phyloP scores from a whole-genome alignment of 2,797 vertebrate species.

The Phoebastria nigripes region DNA sequence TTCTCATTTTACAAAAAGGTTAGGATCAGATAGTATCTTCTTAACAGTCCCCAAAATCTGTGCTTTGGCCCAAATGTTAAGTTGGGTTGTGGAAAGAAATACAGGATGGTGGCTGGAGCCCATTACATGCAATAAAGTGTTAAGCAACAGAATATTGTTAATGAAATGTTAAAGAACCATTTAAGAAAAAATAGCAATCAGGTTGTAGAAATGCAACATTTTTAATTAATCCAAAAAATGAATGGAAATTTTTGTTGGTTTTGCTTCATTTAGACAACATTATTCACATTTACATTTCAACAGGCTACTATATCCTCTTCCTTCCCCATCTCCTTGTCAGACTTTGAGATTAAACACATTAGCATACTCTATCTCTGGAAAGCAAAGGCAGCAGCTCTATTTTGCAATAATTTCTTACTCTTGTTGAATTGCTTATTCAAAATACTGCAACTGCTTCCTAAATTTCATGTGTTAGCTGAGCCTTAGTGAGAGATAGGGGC shows the following conservation, averaged over 20 bases:
- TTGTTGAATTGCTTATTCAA: background rate
- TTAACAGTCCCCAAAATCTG: background rate
- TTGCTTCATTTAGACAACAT: background rate
- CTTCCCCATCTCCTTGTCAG: constrained; percentile 4
- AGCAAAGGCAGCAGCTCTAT: background rate
- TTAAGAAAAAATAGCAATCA: background rate
- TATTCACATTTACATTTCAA: constrained; percentile 11
- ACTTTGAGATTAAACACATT: constrained; percentile 18
- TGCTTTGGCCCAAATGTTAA: background rate
- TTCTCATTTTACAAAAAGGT: background rate
- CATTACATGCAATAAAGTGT: background rate
- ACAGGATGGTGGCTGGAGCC: background rate
- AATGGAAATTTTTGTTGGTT: background rate
- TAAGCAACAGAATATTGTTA: background rate
- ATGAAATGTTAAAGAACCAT: background rate
- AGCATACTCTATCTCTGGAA: constrained; percentile 26
- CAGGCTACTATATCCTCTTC: background rate
- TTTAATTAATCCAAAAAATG: background rate
- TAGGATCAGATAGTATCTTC: background rate
- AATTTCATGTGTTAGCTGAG: background rate
- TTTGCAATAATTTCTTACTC: background rate
- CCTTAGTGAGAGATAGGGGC: background rate
- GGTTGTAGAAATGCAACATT: background rate
- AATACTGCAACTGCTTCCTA: background rate
- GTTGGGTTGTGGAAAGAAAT: background rate